phyloP scores from a whole-genome alignment of 2,797 vertebrate genomes.

The Lepilemur septentrionalis region DNA sequence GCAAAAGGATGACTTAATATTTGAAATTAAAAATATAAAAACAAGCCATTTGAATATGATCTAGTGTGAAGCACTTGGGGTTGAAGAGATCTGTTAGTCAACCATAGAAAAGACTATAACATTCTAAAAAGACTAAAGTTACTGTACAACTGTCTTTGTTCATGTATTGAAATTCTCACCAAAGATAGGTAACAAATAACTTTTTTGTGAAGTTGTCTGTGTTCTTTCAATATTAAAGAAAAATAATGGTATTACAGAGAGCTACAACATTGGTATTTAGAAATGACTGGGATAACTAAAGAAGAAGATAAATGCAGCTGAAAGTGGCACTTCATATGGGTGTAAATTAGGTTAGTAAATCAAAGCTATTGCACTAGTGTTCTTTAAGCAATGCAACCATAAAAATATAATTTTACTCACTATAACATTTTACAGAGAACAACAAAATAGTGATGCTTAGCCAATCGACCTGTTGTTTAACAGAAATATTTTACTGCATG shows the following conservation, averaged over 20 bases:
- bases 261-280: conserved; percentile 74
- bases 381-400: conserved; percentile 70
- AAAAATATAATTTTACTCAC: conserved; percentile 79
- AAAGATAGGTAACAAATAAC: background rate
- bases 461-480: conserved; percentile 60
- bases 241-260: conserved; percentile 59
- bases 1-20: conserved; percentile 51
- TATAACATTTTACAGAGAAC: conserved; percentile 74
- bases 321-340: conserved; percentile 64
- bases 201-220: conserved; percentile 51
- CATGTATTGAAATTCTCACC: background rate
- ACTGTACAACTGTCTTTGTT: background rate
- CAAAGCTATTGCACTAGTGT: conserved; percentile 61
- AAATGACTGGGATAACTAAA: conserved; percentile 74
- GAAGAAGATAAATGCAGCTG: conserved; percentile 75
- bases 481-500: conserved; percentile 51
- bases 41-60: background rate
- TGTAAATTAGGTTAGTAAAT: conserved; percentile 83
- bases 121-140: background rate
- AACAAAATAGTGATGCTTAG: conserved; percentile 63
- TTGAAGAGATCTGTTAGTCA: conserved; percentile 19
- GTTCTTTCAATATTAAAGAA: conserved; percentile 73
- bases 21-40: conserved; percentile 57
- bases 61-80: background rate
- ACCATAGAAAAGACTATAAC: background rate